Percentiles rank a stretch among this genome's conserved stretches.
phyloP scores from a whole-genome alignment of 2,113 vertebrate species.

The Laticauda laticaudata region DNA sequence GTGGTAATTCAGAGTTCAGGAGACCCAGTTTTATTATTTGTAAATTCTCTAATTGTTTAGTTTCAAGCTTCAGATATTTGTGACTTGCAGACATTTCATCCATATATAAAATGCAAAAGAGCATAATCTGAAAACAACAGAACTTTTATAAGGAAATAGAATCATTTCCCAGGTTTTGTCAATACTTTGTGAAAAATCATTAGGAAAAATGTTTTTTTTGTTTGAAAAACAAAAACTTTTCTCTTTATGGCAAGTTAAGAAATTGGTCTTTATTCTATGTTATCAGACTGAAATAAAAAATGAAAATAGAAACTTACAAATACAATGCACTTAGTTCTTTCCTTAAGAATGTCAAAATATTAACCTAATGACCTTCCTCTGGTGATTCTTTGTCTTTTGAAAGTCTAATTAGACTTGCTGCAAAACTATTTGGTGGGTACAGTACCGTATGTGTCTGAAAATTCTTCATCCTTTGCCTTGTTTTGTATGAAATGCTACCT shows the following conservation, averaged over 20 bases:
- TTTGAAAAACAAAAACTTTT: constrained; percentile 9
- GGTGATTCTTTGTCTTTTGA: constrained; percentile 32
- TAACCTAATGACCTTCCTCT: constrained; percentile 15
- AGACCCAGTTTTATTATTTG: background rate
- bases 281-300: background rate
- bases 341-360: constrained; percentile 45
- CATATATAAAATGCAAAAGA: background rate
- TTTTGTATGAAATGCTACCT: constrained; percentile 49
- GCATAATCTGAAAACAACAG: background rate
- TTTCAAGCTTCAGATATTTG: background rate
- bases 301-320: background rate
- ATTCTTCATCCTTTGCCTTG: constrained; percentile 45
- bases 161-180: background rate
- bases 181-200: background rate
- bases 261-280: background rate
- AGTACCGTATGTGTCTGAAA: constrained; percentile 39
- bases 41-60: background rate
- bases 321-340: constrained; percentile 19
- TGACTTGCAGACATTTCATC: background rate
- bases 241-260: constrained; percentile 1
- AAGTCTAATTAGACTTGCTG: constrained; percentile 55
- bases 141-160: background rate
- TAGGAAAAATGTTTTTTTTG: background rate
- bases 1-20: too few relatives aligned
- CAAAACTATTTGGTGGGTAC: constrained; percentile 39